These are phyloP conservation scores for Argyresthia albistria DNA, from an alignment of 2,888 invertebrate species.

Conservation along the genomic window DNA sequence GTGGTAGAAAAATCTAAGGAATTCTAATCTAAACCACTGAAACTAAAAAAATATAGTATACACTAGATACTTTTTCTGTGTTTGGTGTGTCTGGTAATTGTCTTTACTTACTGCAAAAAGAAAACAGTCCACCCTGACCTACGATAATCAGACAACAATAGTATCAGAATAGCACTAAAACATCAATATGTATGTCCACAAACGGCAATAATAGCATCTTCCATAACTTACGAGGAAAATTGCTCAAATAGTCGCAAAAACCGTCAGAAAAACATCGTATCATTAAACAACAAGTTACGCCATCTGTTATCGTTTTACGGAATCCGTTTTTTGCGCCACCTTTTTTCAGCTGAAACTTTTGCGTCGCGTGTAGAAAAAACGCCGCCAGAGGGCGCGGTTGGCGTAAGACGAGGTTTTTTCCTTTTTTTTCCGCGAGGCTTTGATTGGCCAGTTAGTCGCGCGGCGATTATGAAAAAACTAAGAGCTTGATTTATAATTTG, in stretches of 20 bases:
- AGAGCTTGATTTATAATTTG: no score
- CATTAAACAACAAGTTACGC: constrained; percentile 20
- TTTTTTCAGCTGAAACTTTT: constrained; percentile 23
- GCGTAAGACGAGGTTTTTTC: not conserved
- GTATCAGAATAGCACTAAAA: no score
- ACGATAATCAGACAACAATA: no score
- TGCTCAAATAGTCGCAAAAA: not conserved
- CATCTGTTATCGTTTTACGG: constrained; percentile 26
- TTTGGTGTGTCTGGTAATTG: no score
- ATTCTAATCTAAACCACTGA: no score
- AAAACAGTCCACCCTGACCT: no score
- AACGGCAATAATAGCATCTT: not conserved
- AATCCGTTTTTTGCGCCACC: constrained; percentile 32
- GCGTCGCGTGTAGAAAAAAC: constrained; percentile 20
- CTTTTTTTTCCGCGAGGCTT: not conserved
- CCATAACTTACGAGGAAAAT: not conserved
- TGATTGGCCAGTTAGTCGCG: not conserved
- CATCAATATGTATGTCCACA: no score
- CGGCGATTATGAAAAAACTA: not conserved
- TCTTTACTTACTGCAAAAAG: no score
- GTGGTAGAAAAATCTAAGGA: no score
- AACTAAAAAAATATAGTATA: no score
- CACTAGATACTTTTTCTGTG: no score
- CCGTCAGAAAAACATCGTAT: constrained; percentile 9
- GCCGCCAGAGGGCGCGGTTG: constrained; percentile 34